phyloP scores from a whole-genome alignment of 2,888 invertebrate genomes.

The Tholera decimalis region DNA sequence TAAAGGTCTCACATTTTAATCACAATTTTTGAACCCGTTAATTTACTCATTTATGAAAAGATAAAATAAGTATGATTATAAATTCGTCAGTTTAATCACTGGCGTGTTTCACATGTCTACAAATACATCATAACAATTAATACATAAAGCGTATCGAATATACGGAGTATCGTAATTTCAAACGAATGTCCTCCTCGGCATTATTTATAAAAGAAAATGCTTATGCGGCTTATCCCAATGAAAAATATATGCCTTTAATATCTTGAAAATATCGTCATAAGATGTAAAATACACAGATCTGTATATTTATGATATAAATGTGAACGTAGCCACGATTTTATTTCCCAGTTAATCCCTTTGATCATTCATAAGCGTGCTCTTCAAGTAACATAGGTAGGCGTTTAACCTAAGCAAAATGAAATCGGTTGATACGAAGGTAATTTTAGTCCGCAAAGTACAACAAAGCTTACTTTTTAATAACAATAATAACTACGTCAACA shows the following conservation, averaged over 20 bases:
- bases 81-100: constrained; percentile 5
- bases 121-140: constrained; percentile 42
- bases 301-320: constrained; percentile 37
- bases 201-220: constrained; percentile 59
- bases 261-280: constrained; percentile 46
- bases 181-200: constrained; percentile 45
- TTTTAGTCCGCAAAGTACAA: constrained; percentile 43
- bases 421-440: constrained; percentile 31
- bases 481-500: constrained; percentile 69
- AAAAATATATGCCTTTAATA: constrained; percentile 64
- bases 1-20: background rate
- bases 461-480: constrained; percentile 63
- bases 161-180: constrained; percentile 37
- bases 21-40: background rate
- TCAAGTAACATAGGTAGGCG: constrained; percentile 1
- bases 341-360: constrained; percentile 47
- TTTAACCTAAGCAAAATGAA: constrained; percentile 20
- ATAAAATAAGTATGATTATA: background rate
- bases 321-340: constrained; percentile 37
- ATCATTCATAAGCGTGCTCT: constrained; percentile 18
- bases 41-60: background rate
- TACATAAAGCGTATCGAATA: constrained; percentile 25
- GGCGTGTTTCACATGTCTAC: background rate
- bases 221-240: constrained; percentile 58
- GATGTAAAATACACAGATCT: constrained; percentile 49